These are phyloP conservation scores for Apis laboriosa DNA, from an alignment of 1,140 invertebrate genomes.

Conservation along the genomic window DNA sequence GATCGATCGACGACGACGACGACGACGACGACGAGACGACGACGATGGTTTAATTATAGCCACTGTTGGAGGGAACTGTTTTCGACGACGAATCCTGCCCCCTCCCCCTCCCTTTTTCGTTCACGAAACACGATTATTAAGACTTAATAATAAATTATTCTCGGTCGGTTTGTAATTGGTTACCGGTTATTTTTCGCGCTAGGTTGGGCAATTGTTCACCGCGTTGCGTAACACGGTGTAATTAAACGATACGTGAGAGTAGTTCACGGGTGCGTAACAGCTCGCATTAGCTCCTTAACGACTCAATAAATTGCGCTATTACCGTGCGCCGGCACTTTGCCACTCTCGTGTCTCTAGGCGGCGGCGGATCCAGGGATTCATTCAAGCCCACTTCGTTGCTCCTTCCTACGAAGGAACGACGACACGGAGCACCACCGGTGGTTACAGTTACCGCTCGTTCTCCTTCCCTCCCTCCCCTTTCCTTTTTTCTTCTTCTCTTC, in stretches of 20 bases:
- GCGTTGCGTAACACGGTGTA: constrained; percentile 10
- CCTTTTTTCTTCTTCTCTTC: too few relatives aligned
- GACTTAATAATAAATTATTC: not conserved
- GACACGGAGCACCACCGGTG: not conserved
- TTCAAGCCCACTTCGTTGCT: constrained; percentile 1
- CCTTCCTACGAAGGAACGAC: not conserved
- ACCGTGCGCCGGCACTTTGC: constrained; percentile 1
- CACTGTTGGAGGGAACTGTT: not conserved
- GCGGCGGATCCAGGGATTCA: not conserved
- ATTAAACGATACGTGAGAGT: constrained; percentile 34
- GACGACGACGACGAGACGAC: too few relatives aligned
- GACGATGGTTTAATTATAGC: not conserved
- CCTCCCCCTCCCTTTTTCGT: too few relatives aligned
- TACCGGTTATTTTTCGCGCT: not conserved
- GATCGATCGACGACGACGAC: not conserved
- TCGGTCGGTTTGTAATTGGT: not conserved
- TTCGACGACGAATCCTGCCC: not conserved
- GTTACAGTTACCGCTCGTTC: constrained; percentile 27
- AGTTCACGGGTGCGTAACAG: constrained; percentile 19
- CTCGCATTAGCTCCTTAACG: constrained; percentile 28
- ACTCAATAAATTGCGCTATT: constrained; percentile 32
- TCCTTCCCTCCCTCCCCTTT: not conserved
- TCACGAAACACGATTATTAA: too few relatives aligned
- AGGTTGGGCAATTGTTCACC: constrained; percentile 16
- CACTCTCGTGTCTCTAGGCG: not conserved